Base-by-base conservation (phyloP, 2,888 invertebrate species). In the Hydriomena furcata region DNA sequence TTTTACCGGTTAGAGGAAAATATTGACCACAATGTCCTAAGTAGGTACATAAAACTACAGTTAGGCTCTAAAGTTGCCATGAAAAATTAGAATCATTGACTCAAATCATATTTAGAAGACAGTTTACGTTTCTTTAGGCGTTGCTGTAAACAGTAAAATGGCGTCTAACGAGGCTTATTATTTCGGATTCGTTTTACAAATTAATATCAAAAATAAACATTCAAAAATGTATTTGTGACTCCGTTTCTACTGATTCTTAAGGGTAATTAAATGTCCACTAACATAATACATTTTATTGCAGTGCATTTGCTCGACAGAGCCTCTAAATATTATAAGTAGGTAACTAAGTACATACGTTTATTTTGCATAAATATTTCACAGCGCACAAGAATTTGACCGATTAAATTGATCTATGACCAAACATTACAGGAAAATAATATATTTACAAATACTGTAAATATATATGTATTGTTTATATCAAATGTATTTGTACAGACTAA, bases 381-480 rank as follows among this genome's bases (percentile, higher is more conserved):
- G 58, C 55, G 45, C 56, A 43, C 48, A 51, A 52, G 45, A 55
- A 55, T 58, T 53, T 55, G 52, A 58, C 55, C 52, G 56, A 49
- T 50, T 43, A 28, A 32, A 48, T 56, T 56, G 56, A 57, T 58
- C 58, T 54, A 58, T 48, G 55, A 53, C 51, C 55, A 58, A 56
- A 55, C n/a, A n/a, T 46, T 53, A 52, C 53, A 52, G 52, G 55
- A 51, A 55, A 55, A 51, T 50, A 44, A 49, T 44, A 54, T 52
- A 56, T 58, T 49, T 59, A 57, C 56, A 61, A 53, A 52, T 56
- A 58, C 49, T n/a, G n/a, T n/a, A n/a, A n/a, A n/a, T n/a, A n/a
- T n/a, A n/a, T n/a, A n/a, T n/a, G n/a, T n/a, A n/a, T n/a, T n/a
- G n/a, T n/a, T n/a, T n/a, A n/a, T n/a, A n/a, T n/a, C n/a, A n/a